Evolutionary conservation across 1,140 invertebrate species (phyloP).

Genomic region (Mactra quadrangularis): DNA sequence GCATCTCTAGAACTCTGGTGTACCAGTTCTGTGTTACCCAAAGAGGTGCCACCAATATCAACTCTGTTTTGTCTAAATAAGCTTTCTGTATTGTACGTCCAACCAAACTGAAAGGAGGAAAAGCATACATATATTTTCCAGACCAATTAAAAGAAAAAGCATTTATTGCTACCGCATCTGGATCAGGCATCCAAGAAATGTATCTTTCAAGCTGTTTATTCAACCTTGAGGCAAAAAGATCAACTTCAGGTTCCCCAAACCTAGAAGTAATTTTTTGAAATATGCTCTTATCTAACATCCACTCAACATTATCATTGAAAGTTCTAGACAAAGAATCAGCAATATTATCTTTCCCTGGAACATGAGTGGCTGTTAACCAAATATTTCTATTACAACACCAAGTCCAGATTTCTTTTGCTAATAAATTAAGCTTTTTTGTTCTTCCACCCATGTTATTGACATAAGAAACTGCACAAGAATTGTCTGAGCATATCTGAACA

Average conservation of each 20-base stretch:
- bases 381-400: too few relatives aligned
- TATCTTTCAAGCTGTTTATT: constrained; percentile 55
- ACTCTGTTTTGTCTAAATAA: not conserved
- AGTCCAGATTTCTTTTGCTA: too few relatives aligned
- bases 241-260: constrained; percentile 34
- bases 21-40: constrained; percentile 38
- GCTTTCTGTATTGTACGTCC: not conserved
- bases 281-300: constrained; percentile 4
- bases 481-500: constrained; percentile 53
- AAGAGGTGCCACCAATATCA: constrained; percentile 15
- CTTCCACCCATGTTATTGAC: constrained; percentile 58
- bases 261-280: not conserved
- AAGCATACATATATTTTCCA: constrained; percentile 40
- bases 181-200: constrained; percentile 63
- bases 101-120: constrained; percentile 59
- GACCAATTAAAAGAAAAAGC: constrained; percentile 58
- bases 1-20: constrained; percentile 11
- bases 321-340: too few relatives aligned
- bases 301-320: too few relatives aligned
- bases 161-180: constrained; percentile 49
- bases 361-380: too few relatives aligned
- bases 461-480: constrained; percentile 58
- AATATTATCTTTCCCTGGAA: too few relatives aligned
- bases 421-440: too few relatives aligned
- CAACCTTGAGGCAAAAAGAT: constrained; percentile 63